Evolutionary conservation across 2,797 vertebrate species (phyloP).

Genomic region (Taeniopygia guttata): DNA sequence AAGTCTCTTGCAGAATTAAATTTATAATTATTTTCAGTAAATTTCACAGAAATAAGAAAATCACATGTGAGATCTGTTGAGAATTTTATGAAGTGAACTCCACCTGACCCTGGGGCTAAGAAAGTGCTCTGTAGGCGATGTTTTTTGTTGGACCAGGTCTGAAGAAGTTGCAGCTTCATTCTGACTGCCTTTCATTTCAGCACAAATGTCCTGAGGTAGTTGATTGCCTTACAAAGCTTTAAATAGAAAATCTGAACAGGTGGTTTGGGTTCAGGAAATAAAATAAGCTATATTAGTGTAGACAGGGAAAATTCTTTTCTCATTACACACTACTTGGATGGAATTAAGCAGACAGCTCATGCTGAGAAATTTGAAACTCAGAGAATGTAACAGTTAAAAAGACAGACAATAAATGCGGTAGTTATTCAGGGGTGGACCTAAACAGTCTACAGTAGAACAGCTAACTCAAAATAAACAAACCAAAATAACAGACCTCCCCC

Average conservation of each 20-base stretch:
- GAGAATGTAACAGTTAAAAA: conserved; percentile 70
- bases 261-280: conserved; percentile 73
- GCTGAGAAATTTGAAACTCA: conserved; percentile 74
- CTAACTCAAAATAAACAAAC: conserved; percentile 54
- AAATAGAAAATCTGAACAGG: conserved; percentile 72
- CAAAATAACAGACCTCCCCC: neutral
- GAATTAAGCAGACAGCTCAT: conserved; percentile 77
- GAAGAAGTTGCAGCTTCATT: neutral
- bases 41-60: neutral
- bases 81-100: neutral
- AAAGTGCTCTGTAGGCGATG: neutral
- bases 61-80: neutral
- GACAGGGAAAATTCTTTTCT: conserved; percentile 73
- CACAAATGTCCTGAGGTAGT: conserved; percentile 8
- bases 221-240: conserved; percentile 57
- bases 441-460: conserved; percentile 41
- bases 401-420: conserved; percentile 49
- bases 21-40: neutral
- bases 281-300: conserved; percentile 71
- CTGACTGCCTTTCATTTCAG: conserved; percentile 28
- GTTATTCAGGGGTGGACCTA: conserved; percentile 53
- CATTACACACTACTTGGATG: conserved; percentile 67
- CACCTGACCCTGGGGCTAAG: neutral
- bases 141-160: neutral
- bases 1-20: neutral